Conservation (phyloP, 2,888 invertebrate genomes). For the Ormyrus nitidulus region DNA sequence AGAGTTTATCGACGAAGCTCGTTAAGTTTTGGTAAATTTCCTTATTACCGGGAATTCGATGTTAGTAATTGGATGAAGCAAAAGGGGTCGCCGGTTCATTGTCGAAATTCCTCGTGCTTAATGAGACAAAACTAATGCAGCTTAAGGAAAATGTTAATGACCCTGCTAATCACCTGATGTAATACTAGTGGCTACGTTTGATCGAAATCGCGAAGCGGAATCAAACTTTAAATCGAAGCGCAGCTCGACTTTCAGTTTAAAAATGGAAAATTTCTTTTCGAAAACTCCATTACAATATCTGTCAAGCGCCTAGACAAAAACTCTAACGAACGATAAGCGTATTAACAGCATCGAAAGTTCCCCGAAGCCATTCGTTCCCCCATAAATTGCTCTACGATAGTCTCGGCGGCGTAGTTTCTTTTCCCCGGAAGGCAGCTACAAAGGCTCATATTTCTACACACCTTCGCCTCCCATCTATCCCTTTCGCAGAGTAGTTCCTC, state of each 20-base stretch:
- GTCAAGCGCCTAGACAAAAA: neutral
- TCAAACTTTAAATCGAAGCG: constrained; percentile 22
- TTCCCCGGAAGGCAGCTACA: no score
- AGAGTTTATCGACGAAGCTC: no score
- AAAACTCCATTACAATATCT: no score
- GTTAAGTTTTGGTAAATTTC: neutral
- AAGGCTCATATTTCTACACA: no score
- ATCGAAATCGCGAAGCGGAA: constrained; percentile 32
- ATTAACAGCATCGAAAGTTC: no score
- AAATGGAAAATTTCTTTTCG: no score
- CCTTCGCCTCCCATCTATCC: no score
- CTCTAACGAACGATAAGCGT: neutral
- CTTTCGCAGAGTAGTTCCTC: neutral
- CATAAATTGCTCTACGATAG: neutral
- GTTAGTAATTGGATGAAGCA: constrained; percentile 33
- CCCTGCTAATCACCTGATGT: constrained; percentile 55
- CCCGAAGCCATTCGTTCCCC: neutral
- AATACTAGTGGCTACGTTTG: constrained; percentile 28
- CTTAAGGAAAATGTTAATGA: constrained; percentile 62
- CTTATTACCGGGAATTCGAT: neutral
- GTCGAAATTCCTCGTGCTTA: constrained; percentile 31
- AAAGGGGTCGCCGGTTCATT: constrained; percentile 21
- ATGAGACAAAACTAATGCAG: constrained; percentile 49
- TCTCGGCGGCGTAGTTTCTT: no score
- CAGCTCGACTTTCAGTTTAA: constrained; percentile 8